Conservation (phyloP, 2,888 invertebrate species). For the Tipula confusa region DNA sequence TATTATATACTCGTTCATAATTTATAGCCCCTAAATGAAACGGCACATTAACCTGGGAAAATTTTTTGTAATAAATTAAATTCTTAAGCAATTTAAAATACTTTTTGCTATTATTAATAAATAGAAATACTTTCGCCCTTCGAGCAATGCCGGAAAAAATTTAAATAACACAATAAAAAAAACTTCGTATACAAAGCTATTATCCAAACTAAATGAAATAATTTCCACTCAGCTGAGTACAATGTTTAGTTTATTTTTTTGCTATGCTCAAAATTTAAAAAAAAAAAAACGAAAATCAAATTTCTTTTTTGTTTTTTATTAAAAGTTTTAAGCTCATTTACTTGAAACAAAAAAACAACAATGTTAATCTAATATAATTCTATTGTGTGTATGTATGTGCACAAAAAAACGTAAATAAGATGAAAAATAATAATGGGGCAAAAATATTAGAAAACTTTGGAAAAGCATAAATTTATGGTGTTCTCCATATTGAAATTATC, state of each 20-base stretch:
- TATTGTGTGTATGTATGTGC: background rate
- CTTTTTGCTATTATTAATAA: background rate
- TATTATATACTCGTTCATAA: background rate
- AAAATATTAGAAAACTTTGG: background rate
- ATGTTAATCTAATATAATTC: background rate
- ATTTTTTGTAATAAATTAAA: background rate
- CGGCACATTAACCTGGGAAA: background rate
- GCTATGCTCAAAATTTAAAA: background rate
- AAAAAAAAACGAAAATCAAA: background rate
- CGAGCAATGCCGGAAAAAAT: background rate
- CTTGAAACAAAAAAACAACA: background rate
- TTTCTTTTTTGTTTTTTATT: background rate
- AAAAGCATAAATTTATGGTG: background rate
- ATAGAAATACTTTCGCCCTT: background rate
- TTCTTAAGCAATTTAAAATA: background rate
- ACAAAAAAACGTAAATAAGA: background rate
- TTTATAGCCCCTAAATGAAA: background rate
- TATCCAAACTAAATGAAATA: background rate
- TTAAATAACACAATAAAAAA: background rate
- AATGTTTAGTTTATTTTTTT: background rate
- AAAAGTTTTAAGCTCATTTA: background rate
- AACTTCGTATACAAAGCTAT: background rate
- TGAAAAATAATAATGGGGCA: background rate
- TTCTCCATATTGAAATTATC: background rate
- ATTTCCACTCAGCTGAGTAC: background rate